phyloP scores from a whole-genome alignment of 2,113 vertebrate genomes.

The Sylvia atricapilla region DNA sequence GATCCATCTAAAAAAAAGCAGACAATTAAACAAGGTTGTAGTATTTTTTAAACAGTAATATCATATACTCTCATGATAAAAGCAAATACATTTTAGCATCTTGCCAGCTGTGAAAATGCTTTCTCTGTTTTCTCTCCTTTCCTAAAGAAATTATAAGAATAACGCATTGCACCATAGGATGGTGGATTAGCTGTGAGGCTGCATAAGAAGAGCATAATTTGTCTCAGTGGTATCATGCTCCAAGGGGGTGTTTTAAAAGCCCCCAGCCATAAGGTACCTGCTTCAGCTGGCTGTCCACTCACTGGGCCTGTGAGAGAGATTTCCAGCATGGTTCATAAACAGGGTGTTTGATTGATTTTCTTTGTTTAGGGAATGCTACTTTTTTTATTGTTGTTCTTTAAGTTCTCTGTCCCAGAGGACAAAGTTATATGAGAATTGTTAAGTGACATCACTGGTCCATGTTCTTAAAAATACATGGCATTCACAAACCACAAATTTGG shows the following conservation, averaged over 20 bases:
- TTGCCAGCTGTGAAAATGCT: constrained; percentile 22
- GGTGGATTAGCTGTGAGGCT: neutral
- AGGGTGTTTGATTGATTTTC: constrained; percentile 5
- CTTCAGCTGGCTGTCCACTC: neutral
- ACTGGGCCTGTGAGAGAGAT: neutral
- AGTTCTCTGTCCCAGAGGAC: neutral
- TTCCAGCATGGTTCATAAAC: constrained; percentile 6
- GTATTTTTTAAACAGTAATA: constrained; percentile 23
- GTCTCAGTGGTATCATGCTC: neutral
- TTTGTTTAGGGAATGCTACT: neutral
- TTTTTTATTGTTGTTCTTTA: neutral
- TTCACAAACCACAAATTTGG: neutral
- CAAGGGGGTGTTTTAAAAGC: neutral
- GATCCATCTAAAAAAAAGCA: neutral
- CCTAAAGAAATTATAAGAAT: neutral
- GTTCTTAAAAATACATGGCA: neutral
- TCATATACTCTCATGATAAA: neutral
- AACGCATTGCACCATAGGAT: neutral
- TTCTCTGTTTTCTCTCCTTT: neutral
- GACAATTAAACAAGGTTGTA: constrained; percentile 20
- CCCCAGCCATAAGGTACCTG: neutral
- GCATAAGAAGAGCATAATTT: neutral
- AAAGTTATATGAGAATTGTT: neutral
- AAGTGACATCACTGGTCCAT: rapidly evolving
- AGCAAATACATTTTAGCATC: neutral